Evolutionary conservation across 2,888 invertebrate species (phyloP).

Genomic region (Dusona sp.): DNA sequence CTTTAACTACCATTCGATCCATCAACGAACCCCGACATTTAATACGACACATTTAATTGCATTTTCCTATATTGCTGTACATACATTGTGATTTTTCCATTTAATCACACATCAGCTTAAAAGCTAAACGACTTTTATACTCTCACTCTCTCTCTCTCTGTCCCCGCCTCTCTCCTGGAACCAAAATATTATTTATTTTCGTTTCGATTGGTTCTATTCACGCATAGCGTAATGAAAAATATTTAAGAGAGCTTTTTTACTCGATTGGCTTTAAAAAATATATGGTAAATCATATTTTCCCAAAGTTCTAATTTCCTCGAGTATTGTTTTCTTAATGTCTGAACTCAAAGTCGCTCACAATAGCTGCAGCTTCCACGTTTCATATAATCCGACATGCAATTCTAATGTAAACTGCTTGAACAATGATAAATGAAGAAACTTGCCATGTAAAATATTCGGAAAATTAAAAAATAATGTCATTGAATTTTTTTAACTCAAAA

Average conservation of each 20-base stretch:
- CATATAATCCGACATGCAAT: neutral
- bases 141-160: conserved; percentile 21
- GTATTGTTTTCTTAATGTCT: neutral
- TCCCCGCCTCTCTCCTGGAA: neutral
- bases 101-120: neutral
- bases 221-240: conserved; percentile 51
- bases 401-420: neutral
- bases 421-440: neutral
- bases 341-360: neutral
- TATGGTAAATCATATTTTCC: neutral
- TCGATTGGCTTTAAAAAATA: neutral
- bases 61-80: conserved; percentile 54
- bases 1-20: conserved; percentile 5
- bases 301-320: neutral
- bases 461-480: neutral
- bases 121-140: conserved; percentile 6
- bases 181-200: conserved; percentile 17
- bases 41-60: conserved; percentile 32
- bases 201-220: conserved; percentile 1
- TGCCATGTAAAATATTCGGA: neutral
- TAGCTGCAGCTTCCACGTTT: neutral
- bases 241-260: neutral
- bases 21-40: conserved; percentile 6
- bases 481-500: neutral
- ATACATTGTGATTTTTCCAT: conserved; percentile 17